Percentiles rank a stretch among this genome's conserved stretches.
These are phyloP conservation scores for Clarias pachynema DNA, from an alignment of 2,797 vertebrate genomes.

Conservation along the genomic window DNA sequence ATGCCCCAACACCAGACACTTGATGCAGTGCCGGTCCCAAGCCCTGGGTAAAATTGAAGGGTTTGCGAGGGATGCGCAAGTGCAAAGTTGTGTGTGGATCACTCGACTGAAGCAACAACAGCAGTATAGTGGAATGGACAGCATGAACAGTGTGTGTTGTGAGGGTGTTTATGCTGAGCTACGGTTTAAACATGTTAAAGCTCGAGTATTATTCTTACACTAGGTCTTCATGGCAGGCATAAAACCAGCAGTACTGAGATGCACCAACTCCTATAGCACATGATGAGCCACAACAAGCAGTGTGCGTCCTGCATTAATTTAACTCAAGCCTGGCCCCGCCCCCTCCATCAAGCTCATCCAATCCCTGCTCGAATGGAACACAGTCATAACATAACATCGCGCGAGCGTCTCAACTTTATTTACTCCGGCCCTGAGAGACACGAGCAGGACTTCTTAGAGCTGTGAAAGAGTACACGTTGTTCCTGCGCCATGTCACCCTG, in stretches of 20 bases:
- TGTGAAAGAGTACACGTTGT: constrained; percentile 2
- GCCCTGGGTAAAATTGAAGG: no score
- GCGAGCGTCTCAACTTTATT: constrained; percentile 60
- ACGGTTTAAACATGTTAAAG: neutral
- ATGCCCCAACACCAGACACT: no score
- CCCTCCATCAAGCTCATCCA: constrained; percentile 83
- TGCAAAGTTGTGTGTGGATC: no score
- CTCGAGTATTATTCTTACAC: neutral
- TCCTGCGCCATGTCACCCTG: constrained; percentile 68
- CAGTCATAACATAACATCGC: constrained; percentile 76
- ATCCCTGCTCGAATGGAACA: constrained; percentile 74
- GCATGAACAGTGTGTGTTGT: neutral
- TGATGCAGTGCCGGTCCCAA: no score
- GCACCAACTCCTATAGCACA: neutral
- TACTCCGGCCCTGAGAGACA: constrained; percentile 7
- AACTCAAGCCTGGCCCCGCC: constrained; percentile 78
- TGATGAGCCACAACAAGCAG: constrained; percentile 66
- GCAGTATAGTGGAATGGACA: neutral
- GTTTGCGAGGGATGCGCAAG: no score
- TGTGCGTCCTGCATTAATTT: constrained; percentile 64
- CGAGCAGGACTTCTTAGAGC: neutral
- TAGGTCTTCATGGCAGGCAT: neutral
- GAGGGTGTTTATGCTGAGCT: neutral
- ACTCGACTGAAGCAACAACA: no score
- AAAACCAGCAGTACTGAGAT: neutral